These are phyloP conservation scores for Spatula versicolor DNA, from an alignment of 2,797 vertebrate genomes.

Conservation along the genomic window DNA sequence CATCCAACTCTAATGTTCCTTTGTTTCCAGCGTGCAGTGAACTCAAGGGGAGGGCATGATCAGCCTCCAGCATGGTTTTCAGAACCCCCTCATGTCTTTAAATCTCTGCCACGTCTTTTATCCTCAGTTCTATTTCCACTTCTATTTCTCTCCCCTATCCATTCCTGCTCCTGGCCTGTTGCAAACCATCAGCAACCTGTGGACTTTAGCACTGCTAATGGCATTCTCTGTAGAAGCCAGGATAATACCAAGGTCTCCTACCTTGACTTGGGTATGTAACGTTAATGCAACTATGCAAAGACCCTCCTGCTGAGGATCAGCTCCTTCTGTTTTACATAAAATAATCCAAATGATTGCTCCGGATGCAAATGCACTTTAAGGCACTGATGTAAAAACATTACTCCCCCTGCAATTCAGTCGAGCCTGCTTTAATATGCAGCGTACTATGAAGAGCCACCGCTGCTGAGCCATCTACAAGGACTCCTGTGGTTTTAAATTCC, in stretches of 20 bases:
- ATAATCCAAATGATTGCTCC: not conserved
- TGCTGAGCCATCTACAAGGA: not conserved
- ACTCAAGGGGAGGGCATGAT: not conserved
- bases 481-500: not conserved
- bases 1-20: not conserved
- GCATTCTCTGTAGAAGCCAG: not conserved
- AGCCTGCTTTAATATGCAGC: not conserved
- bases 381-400: not conserved
- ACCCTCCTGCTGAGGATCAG: not conserved
- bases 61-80: not conserved
- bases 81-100: accelerated
- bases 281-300: not conserved
- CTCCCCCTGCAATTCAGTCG: not conserved
- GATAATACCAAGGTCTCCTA: not conserved
- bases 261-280: not conserved
- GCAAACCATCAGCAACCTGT: not conserved
- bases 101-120: not conserved
- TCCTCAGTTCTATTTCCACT: not conserved
- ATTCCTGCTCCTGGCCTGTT: not conserved
- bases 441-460: not conserved
- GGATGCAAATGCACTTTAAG: not conserved
- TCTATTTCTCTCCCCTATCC: accelerated
- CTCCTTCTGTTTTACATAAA: not conserved
- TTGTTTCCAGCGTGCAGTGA: not conserved
- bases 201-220: not conserved